Evolutionary conservation across 2,888 invertebrate genomes (phyloP).

Genomic region (Seira musarum): DNA sequence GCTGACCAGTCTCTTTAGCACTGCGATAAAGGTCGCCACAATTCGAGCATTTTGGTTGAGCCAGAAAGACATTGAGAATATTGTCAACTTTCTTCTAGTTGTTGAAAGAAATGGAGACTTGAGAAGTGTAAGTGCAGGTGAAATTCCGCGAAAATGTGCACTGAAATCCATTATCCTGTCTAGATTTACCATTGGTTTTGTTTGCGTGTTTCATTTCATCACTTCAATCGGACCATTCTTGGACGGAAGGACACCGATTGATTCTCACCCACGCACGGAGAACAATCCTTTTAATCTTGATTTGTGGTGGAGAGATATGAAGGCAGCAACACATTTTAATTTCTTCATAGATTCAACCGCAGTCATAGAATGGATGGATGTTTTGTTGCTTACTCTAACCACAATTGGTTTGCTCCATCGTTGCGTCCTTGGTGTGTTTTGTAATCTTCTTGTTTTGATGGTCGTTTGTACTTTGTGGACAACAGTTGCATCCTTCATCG

Average conservation of each 20-base stretch:
- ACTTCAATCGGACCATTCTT: background rate
- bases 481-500: background rate
- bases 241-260: background rate
- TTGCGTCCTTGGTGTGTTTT: background rate
- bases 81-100: background rate
- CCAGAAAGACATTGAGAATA: background rate
- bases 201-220: background rate
- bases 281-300: background rate
- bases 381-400: background rate
- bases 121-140: background rate
- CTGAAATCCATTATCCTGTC: background rate
- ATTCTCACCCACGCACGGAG: too few relatives aligned
- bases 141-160: background rate
- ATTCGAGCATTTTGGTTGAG: background rate
- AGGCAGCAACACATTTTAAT: background rate
- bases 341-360: background rate
- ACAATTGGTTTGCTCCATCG: background rate
- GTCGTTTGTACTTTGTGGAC: background rate
- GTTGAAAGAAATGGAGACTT: background rate
- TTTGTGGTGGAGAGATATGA: background rate
- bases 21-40: background rate
- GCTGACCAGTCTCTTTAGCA: background rate
- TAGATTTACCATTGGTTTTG: background rate
- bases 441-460: slow-evolving; percentile 5
- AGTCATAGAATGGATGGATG: background rate